Evolutionary conservation across 2,113 vertebrate genomes (phyloP), one percentile per base, ranked within the genome.

Genomic region (Ursus arctos): DNA sequence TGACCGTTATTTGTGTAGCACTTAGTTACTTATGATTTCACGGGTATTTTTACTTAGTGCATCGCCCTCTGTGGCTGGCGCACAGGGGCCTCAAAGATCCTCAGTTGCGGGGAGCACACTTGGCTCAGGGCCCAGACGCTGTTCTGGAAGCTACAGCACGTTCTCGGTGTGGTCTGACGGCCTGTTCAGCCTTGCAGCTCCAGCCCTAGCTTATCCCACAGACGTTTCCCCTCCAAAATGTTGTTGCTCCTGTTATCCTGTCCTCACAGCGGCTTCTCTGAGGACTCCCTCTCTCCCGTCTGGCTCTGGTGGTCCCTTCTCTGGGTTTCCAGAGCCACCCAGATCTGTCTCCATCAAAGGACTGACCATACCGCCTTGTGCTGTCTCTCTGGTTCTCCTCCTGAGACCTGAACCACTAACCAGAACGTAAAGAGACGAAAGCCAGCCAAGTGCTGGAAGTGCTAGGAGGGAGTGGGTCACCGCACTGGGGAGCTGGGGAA

Each of bases 41-140:
- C 49, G 2, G n/a, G 55, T 63, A 10, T 28, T 71, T 12, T 16
- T 21, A 67, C 53, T n/a, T 22, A 4, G 18, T 0, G 1, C 26
- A 3, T 22, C 36, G 3, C 26, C 21, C 22, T 53, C 51, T 33
- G 0, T 4, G 18, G 19, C 26, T 0, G 2, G 28, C 4, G 6
- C 28, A 31, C 61, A 8, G 4, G 7, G 47, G 33, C 33, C 28
- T 43, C 15, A 61, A 4, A 59, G 24, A 7, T 67, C 55, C 80
- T 3, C n/a, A 22, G n/a, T 15, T 19, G 8, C 0, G 0, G 53
- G 43, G 24, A 72, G 28, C 4, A 0, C 6, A 0, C 4, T 15
- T 19, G 49, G 49, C 87, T 59, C n/a, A 3, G 7, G 53, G 33
- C 0, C 15, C 31, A 36, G 31, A 40, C 0, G 5, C 59, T 24